Base-by-base conservation (phyloP, 1,140 invertebrate genomes). In the Heliconius hermathena region DNA sequence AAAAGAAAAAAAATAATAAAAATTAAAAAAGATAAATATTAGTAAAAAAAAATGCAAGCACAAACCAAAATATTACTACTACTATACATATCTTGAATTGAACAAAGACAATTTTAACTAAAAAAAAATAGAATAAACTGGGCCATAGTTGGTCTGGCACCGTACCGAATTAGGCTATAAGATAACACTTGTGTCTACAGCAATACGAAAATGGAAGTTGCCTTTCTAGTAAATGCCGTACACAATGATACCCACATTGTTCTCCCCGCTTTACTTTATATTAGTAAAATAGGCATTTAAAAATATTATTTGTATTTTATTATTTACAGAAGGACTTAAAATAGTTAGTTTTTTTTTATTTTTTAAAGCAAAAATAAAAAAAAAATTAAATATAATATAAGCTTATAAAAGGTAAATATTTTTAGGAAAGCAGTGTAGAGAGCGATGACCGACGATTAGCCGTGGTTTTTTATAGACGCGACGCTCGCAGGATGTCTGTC, bases 401-500 rank as follows among this genome's bases (percentile, higher is more conserved):
- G 9, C 8, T 57, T 71, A 29, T 60, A 46, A 73, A 76, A 80
- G 71, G 57, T 82, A 72, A 74, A 73, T 41, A 82, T 82, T 84
- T 76, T 83, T 82, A 84, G 66, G 80, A 82, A 86, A 85, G 81
- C 80, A 66, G 60, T 72, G n/a, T 81, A 77, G 76, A 77, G 90
- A 84, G 89, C 91, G 88, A 89, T 91, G 91, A 92, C 91, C 91
- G 86, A 46, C 87, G 91, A 92, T 92, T 91, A 92, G 88, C 83
- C 66, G 86, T 84, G 86, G 82, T 86, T 91, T 91, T 93, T 92
- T 91, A 90, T 91, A 89, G 84, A 80, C 85, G 82, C 80, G 81
- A 79, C 85, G 33, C 81, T 74, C 83, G 85, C 90, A 90, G 90
- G 91, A 91, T 89, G 90, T 89, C 81, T 89, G 90, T 89, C 81